Percentiles rank a stretch among this genome's conserved stretches.
Conservation (phyloP, 2,888 invertebrate species). For the Eristalis tenax region DNA sequence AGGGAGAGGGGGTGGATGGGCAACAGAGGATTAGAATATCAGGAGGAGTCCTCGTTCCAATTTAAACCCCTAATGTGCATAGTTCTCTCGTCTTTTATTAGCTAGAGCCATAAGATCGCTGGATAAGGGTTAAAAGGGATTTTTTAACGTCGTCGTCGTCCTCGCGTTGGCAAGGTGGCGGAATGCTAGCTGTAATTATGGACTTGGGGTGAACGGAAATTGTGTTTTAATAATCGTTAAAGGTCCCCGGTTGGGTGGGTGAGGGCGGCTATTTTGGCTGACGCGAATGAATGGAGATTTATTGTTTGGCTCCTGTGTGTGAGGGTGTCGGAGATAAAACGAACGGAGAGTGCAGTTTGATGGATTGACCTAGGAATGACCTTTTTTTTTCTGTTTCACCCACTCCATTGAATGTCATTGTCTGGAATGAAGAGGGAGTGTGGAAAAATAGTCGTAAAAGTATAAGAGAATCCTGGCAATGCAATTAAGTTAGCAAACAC, state of each 20-base stretch:
- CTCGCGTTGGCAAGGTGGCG: neutral
- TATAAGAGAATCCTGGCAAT: neutral
- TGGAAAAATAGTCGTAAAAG: neutral
- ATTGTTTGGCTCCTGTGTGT: neutral
- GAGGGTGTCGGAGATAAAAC: neutral
- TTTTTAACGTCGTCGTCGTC: conserved; percentile 7
- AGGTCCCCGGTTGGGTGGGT: conserved; percentile 15
- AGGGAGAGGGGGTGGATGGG: neutral
- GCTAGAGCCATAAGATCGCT: conserved; percentile 18
- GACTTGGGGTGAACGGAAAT: conserved; percentile 39
- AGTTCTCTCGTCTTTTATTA: conserved; percentile 49
- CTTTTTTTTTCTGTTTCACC: neutral
- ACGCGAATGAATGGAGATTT: conserved; percentile 17
- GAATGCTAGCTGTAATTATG: conserved; percentile 42
- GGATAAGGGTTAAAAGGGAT: conserved; percentile 38
- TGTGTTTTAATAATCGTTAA: conserved; percentile 54
- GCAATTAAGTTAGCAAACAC: neutral
- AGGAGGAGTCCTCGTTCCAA: conserved; percentile 35
- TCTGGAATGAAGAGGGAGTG: neutral
- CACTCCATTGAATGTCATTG: too few species aligned
- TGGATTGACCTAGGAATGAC: conserved; percentile 4
- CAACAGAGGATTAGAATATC: conserved; percentile 5
- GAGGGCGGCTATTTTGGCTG: neutral
- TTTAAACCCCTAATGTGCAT: conserved; percentile 48
- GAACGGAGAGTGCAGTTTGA: conserved; percentile 22